A percentile compares a stretch with the other conserved stretches of the same genome.
These are phyloP conservation scores for Branchellion lobata DNA, from an alignment of 2,888 invertebrate genomes.

Conservation along the genomic window DNA sequence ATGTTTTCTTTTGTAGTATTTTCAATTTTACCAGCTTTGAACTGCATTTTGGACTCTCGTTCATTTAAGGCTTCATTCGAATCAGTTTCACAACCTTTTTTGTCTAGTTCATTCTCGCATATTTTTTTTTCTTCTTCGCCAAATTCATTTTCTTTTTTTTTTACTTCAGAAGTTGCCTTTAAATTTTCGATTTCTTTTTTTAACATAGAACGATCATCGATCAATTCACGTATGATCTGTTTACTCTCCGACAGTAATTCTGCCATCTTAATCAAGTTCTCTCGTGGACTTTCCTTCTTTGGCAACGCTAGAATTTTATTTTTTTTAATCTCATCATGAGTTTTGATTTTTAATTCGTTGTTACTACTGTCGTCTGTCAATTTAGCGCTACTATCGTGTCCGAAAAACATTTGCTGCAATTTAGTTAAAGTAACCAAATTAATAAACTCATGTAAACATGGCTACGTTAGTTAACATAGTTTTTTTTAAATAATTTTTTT, in stretches of 20 bases:
- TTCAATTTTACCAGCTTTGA: too few species aligned
- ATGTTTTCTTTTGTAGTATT: too few species aligned
- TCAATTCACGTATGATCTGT: conserved; percentile 17
- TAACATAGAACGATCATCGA: conserved; percentile 1
- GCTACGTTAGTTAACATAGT: background rate
- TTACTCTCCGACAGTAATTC: conserved; percentile 31
- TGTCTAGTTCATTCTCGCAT: background rate
- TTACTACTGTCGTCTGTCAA: too few species aligned
- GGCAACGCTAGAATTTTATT: background rate
- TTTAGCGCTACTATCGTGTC: too few species aligned
- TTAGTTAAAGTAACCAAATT: too few species aligned
- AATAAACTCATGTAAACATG: background rate
- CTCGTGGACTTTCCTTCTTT: conserved; percentile 3
- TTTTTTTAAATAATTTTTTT: too few species aligned
- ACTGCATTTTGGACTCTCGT: background rate
- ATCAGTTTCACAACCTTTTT: background rate
- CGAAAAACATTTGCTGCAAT: too few species aligned
- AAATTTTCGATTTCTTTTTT: conserved; percentile 9
- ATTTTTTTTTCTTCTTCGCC: background rate
- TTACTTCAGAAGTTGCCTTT: background rate
- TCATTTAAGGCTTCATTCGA: background rate
- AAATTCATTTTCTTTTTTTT: background rate
- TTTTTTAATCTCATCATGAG: background rate
- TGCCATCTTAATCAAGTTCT: conserved; percentile 17
- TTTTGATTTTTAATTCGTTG: too few species aligned